These are phyloP conservation scores for Calosoma granatense DNA, from an alignment of 1,140 invertebrate genomes.

Conservation along the genomic window DNA sequence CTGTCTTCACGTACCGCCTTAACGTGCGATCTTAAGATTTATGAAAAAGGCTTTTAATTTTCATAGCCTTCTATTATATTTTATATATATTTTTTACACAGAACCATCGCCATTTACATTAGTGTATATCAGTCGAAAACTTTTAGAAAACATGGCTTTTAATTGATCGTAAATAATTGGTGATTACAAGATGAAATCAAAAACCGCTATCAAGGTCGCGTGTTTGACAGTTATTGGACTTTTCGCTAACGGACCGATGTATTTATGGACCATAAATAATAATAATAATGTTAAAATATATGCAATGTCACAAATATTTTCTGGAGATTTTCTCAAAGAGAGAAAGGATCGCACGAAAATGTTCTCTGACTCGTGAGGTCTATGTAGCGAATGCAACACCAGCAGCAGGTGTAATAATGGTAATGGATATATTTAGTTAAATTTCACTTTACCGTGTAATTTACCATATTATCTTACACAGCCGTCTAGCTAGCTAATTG, in stretches of 20 bases:
- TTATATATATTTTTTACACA: neutral
- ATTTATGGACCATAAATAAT: conserved; percentile 1
- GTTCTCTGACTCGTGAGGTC: no score
- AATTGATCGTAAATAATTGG: neutral
- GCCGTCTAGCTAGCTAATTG: no score
- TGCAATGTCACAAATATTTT: no score
- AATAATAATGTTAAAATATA: no score
- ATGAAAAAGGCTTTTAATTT: neutral
- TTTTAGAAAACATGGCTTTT: neutral
- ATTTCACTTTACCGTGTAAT: no score
- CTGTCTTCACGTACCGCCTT: conserved; percentile 5
- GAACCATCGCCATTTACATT: neutral
- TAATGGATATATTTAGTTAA: no score
- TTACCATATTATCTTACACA: no score
- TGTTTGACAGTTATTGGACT: conserved; percentile 1
- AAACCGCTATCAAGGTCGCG: neutral
- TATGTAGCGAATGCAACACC: no score
- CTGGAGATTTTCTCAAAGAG: no score
- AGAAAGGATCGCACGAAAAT: no score
- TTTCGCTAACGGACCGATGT: neutral
- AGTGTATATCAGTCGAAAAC: neutral
- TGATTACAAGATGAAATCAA: conserved; percentile 6
- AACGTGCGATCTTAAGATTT: neutral
- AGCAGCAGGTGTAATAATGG: no score
- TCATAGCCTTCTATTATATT: neutral